Evolutionary conservation across 92 coral and sea anemone genomes (phyloP).

Genomic region (Virgularia gustaviana): DNA sequence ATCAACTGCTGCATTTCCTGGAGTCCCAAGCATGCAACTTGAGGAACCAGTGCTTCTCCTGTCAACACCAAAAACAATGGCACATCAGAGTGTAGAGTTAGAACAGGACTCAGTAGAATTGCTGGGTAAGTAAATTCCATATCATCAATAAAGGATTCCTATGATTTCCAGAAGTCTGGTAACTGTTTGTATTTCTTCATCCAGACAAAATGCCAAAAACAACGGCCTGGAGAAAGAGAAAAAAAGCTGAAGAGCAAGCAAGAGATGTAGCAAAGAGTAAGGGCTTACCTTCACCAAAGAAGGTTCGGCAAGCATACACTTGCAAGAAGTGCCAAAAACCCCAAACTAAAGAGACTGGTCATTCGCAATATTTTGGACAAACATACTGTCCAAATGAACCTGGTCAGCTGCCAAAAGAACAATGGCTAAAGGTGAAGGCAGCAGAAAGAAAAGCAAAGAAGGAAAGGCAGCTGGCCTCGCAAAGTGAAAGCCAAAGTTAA

Average conservation of each 20-base stretch:
- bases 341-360: constrained; percentile 29
- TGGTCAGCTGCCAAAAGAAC: constrained; percentile 26
- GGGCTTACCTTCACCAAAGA: neutral
- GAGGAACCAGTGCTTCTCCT: neutral
- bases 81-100: too few relatives aligned
- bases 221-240: constrained; percentile 21
- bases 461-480: too few relatives aligned
- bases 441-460: constrained; percentile 18
- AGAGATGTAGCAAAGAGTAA: constrained; percentile 14
- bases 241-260: neutral
- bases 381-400: constrained; percentile 38
- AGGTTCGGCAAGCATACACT: constrained; percentile 10
- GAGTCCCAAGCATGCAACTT: neutral
- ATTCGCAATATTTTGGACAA: constrained; percentile 45
- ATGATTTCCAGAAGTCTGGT: neutral
- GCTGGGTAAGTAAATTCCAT: too few relatives aligned
- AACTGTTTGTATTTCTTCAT: neutral
- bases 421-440: constrained; percentile 23
- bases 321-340: constrained; percentile 23
- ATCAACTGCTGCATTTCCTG: neutral
- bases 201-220: neutral
- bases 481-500: neutral
- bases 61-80: too few relatives aligned
- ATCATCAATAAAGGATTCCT: too few relatives aligned
- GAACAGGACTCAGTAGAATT: too few relatives aligned